These are phyloP conservation scores for Papilio polyxenes DNA, from an alignment of 1,140 invertebrate genomes.

Conservation along the genomic window DNA sequence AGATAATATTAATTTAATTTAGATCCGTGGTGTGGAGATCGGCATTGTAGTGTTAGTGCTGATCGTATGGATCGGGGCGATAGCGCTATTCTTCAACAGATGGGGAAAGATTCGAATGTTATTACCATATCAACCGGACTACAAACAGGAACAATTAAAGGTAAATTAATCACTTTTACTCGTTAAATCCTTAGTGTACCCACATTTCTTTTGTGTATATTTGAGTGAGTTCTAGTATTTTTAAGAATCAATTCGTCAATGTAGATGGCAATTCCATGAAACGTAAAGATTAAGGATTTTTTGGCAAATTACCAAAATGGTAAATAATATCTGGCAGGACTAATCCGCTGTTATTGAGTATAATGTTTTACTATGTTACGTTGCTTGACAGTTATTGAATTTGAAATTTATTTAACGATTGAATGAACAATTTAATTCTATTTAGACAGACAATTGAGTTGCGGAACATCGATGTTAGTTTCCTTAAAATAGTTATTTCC, in stretches of 20 bases:
- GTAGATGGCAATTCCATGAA: not conserved
- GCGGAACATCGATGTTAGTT: not conserved
- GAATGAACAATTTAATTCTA: not conserved
- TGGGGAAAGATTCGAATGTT: conserved; percentile 97
- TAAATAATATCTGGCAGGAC: no score
- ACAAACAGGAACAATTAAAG: conserved; percentile 91
- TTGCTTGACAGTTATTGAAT: not conserved
- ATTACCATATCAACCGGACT: conserved; percentile 94
- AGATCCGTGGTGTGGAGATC: conserved; percentile 93
- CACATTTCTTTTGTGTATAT: not conserved
- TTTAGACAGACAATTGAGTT: not conserved
- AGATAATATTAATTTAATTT: conserved; percentile 52
- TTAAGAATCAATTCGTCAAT: not conserved
- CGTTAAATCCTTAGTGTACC: not conserved
- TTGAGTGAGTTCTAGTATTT: not conserved
- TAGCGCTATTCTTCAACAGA: conserved; percentile 93
- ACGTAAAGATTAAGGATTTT: not conserved
- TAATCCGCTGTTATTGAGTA: not conserved
- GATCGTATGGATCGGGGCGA: conserved; percentile 92
- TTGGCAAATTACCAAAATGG: not conserved
- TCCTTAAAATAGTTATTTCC: conserved; percentile 28
- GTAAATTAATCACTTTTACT: conserved; percentile 51
- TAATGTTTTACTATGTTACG: not conserved
- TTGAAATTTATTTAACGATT: not conserved
- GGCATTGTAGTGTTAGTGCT: conserved; percentile 93